Percentiles rank a stretch among this genome's conserved stretches.
These are phyloP conservation scores for Argynnis bischoffii DNA, from an alignment of 2,888 invertebrate genomes.

Conservation along the genomic window DNA sequence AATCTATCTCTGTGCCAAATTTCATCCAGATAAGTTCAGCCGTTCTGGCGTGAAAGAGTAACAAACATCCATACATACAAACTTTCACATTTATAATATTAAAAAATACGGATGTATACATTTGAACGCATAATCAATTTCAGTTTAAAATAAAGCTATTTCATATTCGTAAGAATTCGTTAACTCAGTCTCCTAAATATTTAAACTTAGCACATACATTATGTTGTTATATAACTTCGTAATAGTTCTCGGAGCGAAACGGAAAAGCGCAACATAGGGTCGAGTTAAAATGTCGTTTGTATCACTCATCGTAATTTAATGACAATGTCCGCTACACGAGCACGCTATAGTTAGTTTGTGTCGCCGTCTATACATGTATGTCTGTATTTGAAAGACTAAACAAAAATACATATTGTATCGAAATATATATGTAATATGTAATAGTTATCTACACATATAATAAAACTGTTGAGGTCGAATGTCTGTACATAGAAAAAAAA, in stretches of 20 bases:
- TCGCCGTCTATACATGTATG: not conserved
- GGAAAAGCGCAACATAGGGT: slow-evolving; percentile 32
- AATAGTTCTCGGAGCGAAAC: slow-evolving; percentile 31
- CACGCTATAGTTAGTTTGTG: slow-evolving; percentile 17
- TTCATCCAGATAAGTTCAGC: too few relatives aligned
- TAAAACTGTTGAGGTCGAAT: too few relatives aligned
- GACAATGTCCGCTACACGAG: slow-evolving; percentile 27
- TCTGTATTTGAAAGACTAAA: too few relatives aligned
- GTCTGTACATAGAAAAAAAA: too few relatives aligned
- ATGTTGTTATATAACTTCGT: slow-evolving; percentile 18
- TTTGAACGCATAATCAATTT: too few relatives aligned
- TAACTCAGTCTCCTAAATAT: not conserved
- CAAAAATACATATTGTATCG: not conserved
- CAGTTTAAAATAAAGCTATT: too few relatives aligned
- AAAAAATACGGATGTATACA: too few relatives aligned
- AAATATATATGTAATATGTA: not conserved
- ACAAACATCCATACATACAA: too few relatives aligned
- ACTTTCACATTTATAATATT: too few relatives aligned
- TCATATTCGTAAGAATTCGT: not conserved
- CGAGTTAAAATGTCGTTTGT: slow-evolving; percentile 64
- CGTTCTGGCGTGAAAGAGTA: too few relatives aligned
- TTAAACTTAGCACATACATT: slow-evolving; percentile 8
- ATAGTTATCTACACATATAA: too few relatives aligned
- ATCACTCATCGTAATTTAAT: slow-evolving; percentile 44
- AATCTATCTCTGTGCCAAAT: too few relatives aligned